These are phyloP conservation scores for Stenopsyche tienmushanensis DNA, from an alignment of 1,140 invertebrate species.

Conservation along the genomic window DNA sequence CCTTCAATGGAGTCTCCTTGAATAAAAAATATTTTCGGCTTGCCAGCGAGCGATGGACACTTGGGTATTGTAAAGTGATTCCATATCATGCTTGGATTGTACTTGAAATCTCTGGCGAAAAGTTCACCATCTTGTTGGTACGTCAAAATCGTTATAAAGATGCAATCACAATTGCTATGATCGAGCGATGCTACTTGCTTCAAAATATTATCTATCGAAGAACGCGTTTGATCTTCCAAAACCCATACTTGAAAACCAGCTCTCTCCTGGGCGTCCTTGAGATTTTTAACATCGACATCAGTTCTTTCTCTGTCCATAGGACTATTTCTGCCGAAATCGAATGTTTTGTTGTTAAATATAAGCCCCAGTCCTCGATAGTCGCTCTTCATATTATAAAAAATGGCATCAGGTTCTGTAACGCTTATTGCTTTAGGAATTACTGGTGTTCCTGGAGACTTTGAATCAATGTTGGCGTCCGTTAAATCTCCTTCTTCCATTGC, in stretches of 20 bases:
- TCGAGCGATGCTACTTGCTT: constrained; percentile 67
- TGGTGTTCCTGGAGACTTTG: no score
- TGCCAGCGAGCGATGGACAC: constrained; percentile 85
- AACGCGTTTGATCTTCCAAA: constrained; percentile 61
- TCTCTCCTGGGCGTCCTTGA: constrained; percentile 63
- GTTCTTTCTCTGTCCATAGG: constrained; percentile 68
- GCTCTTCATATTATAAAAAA: constrained; percentile 93
- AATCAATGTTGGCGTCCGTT: no score
- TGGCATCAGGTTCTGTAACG: no score
- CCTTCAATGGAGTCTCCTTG: constrained; percentile 77
- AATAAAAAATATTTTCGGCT: constrained; percentile 86
- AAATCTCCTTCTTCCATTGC: no score
- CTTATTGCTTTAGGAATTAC: no score
- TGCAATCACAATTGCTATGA: constrained; percentile 76
- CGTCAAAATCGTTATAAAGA: constrained; percentile 78
- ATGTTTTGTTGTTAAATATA: constrained; percentile 89
- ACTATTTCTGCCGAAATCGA: constrained; percentile 58
- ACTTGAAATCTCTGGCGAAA: constrained; percentile 83
- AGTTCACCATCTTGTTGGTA: constrained; percentile 88
- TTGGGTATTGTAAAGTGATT: constrained; percentile 82
- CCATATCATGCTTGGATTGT: constrained; percentile 82
- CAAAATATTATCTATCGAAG: constrained; percentile 67
- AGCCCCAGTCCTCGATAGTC: constrained; percentile 75
- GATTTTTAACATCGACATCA: constrained; percentile 70
- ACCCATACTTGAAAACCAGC: constrained; percentile 76